These are phyloP conservation scores for Neopipo cinnamomea DNA, from an alignment of 2,113 vertebrate species.

Conservation along the genomic window DNA sequence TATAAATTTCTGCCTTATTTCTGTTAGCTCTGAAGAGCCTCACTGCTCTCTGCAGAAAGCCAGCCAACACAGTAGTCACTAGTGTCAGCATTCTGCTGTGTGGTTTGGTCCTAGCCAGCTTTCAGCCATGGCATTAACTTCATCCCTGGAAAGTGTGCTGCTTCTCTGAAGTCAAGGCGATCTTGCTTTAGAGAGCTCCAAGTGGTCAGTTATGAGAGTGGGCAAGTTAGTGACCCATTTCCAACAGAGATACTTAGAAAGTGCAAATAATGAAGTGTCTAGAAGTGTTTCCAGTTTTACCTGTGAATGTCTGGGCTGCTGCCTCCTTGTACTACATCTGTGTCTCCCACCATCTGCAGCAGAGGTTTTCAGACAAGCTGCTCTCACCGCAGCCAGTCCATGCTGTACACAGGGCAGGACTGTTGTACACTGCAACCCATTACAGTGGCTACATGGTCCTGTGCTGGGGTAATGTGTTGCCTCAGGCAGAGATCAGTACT, in stretches of 20 bases:
- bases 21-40: background rate
- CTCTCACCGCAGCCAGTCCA: background rate
- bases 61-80: background rate
- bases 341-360: rapidly evolving
- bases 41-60: background rate
- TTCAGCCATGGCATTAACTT: background rate
- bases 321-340: background rate
- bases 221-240: background rate
- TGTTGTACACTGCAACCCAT: background rate
- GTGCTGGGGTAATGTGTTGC: background rate
- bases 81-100: background rate
- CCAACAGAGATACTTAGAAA: background rate
- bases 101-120: background rate
- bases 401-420: background rate
- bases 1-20: background rate
- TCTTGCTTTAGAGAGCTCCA: background rate
- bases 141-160: background rate
- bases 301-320: background rate
- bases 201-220: background rate
- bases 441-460: rapidly evolving
- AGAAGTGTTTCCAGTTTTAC: background rate
- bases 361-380: background rate
- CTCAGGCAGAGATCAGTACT: background rate
- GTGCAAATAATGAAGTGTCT: background rate
- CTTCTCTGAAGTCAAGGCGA: background rate